phyloP scores from a whole-genome alignment of 2,113 vertebrate genomes.

The Tylochromis polylepis region DNA sequence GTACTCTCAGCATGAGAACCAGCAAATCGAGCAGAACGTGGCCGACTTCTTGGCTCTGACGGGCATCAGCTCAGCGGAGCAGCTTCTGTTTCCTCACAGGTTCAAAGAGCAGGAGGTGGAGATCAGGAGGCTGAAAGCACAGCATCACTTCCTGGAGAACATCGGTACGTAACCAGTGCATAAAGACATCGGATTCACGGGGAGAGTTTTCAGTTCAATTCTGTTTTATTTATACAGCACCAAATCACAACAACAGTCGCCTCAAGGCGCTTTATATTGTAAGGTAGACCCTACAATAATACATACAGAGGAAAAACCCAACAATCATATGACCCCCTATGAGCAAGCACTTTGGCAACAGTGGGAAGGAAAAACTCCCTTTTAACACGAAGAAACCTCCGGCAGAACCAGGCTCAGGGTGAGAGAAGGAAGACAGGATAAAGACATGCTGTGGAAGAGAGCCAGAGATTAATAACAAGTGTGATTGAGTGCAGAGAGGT shows the following conservation, averaged over 20 bases:
- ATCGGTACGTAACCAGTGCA: conserved; percentile 37
- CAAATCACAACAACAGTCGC: background rate
- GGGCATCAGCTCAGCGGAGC: conserved; percentile 28
- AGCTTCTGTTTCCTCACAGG: conserved; percentile 58
- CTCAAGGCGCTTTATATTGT: too few species aligned
- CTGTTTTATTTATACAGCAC: background rate
- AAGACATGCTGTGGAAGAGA: too few species aligned
- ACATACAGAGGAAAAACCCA: too few species aligned
- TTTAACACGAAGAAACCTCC: too few species aligned
- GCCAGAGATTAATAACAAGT: too few species aligned
- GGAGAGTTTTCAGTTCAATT: background rate
- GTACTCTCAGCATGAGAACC: conserved; percentile 52
- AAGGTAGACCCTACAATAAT: too few species aligned
- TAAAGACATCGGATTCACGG: background rate
- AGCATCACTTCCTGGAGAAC: conserved; percentile 43
- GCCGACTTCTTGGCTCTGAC: conserved; percentile 60
- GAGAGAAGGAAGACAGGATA: too few species aligned
- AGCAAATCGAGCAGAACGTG: conserved; percentile 45
- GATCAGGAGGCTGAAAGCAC: conserved; percentile 26
- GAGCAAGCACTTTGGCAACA: too few species aligned
- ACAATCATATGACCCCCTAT: too few species aligned
- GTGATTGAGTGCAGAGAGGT: too few species aligned
- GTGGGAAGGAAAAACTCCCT: too few species aligned
- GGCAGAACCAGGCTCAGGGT: too few species aligned
- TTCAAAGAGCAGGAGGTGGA: conserved; percentile 5